These are phyloP conservation scores for Oriolus oriolus DNA, from an alignment of 2,113 vertebrate genomes.

Conservation along the genomic window DNA sequence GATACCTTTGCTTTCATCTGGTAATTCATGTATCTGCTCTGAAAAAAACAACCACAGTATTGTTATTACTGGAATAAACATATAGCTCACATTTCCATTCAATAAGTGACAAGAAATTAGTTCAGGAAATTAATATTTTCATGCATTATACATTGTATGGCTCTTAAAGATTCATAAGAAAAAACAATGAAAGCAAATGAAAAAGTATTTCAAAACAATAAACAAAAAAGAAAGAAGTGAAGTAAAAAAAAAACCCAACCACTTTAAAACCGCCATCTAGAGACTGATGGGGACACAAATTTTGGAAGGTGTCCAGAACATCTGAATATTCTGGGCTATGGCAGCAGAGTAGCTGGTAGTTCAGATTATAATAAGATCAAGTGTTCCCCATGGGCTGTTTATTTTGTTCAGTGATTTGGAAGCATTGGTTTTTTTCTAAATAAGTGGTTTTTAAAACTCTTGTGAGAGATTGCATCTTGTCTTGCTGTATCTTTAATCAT, in stretches of 20 bases:
- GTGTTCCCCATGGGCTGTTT: constrained; percentile 37
- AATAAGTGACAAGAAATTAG: background rate
- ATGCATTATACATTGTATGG: background rate
- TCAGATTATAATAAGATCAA: constrained; percentile 18
- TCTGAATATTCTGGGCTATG: background rate
- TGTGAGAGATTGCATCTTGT: constrained; percentile 7
- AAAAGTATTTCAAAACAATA: background rate
- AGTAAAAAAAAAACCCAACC: background rate
- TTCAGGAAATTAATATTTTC: background rate
- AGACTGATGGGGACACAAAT: background rate
- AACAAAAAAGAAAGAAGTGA: background rate
- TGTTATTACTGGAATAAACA: background rate
- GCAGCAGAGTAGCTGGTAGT: background rate
- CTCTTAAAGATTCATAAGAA: background rate
- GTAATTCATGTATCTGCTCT: background rate
- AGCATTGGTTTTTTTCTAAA: constrained; percentile 36
- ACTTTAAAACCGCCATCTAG: background rate
- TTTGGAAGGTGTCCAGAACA: background rate
- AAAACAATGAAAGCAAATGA: background rate
- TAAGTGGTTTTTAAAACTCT: constrained; percentile 46
- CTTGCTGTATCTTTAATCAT: constrained; percentile 19
- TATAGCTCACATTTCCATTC: background rate
- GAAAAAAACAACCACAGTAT: background rate
- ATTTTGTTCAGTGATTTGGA: constrained; percentile 50
- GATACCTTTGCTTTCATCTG: background rate